phyloP scores from a whole-genome alignment of 2,113 vertebrate genomes.

The Camelus dromedarius region DNA sequence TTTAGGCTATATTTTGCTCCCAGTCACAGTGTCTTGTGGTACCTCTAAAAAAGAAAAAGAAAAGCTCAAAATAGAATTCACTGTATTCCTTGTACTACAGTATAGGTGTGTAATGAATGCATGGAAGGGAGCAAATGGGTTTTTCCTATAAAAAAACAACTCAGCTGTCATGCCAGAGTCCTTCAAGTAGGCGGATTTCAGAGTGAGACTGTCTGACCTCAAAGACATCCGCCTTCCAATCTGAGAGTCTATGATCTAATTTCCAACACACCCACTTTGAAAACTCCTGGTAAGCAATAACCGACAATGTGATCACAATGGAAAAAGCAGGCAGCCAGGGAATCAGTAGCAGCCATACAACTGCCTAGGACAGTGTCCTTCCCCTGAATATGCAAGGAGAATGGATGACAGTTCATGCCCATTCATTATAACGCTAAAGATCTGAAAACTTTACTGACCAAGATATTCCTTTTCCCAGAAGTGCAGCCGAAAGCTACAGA shows the following conservation, averaged over 20 bases:
- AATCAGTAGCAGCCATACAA: background rate
- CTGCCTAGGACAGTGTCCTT: background rate
- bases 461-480: slow-evolving; percentile 17
- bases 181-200: slow-evolving; percentile 32
- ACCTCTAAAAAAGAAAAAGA: slow-evolving; percentile 64
- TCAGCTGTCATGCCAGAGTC: background rate
- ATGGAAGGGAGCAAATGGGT: slow-evolving; percentile 37
- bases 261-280: slow-evolving; percentile 41
- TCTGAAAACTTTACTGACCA: background rate
- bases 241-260: slow-evolving; percentile 61
- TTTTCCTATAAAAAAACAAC: background rate
- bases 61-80: slow-evolving; percentile 70
- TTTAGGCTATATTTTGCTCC: slow-evolving; percentile 60
- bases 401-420: background rate
- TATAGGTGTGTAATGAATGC: slow-evolving; percentile 62
- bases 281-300: slow-evolving; percentile 35
- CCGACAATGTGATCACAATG: background rate
- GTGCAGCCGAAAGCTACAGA: background rate
- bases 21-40: slow-evolving; percentile 29
- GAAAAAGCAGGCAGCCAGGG: slow-evolving; percentile 3
- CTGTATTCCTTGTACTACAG: background rate
- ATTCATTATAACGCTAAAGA: slow-evolving; percentile 4
- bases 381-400: background rate
- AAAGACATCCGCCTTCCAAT: slow-evolving; percentile 15
- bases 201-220: slow-evolving; percentile 14